A percentile compares a stretch with the other conserved stretches of the same genome.
phyloP scores from a whole-genome alignment of 1,140 invertebrate genomes.

The Drosophila murphyi region DNA sequence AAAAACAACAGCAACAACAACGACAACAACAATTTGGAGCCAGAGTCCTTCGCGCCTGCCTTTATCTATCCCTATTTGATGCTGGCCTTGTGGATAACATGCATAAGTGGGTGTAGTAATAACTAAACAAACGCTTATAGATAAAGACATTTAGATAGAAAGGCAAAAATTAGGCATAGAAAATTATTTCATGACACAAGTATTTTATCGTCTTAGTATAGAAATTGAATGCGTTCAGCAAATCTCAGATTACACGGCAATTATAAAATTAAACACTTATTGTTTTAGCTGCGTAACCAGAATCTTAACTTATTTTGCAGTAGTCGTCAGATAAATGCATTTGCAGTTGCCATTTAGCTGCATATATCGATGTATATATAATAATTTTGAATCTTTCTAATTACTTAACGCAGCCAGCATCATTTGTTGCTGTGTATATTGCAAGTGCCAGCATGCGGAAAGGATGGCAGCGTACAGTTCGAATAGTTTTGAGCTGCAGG shows the following conservation, averaged over 20 bases:
- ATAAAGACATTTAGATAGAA: too few relatives aligned
- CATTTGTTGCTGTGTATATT: slow-evolving; percentile 50
- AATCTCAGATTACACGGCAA: too few relatives aligned
- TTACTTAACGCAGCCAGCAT: slow-evolving; percentile 32
- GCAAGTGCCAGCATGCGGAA: slow-evolving; percentile 51
- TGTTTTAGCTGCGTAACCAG: too few relatives aligned
- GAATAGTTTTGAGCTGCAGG: slow-evolving; percentile 51
- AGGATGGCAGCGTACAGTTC: slow-evolving; percentile 43
- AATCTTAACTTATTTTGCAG: too few relatives aligned
- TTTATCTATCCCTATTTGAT: slow-evolving; percentile 43
- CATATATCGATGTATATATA: too few relatives aligned
- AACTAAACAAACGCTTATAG: not conserved
- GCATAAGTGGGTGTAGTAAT: slow-evolving; percentile 34
- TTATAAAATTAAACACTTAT: too few relatives aligned
- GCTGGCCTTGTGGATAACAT: slow-evolving; percentile 52
- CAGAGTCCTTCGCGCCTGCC: slow-evolving; percentile 1
- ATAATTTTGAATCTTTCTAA: not conserved
- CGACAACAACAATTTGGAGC: not conserved
- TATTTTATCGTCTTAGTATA: too few relatives aligned
- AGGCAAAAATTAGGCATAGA: too few relatives aligned
- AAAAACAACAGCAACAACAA: not conserved
- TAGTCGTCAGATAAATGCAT: too few relatives aligned
- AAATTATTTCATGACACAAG: too few relatives aligned
- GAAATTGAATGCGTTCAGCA: too few relatives aligned
- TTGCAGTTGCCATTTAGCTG: too few relatives aligned